Percentiles rank a stretch among this genome's conserved stretches.
phyloP scores from a whole-genome alignment of 2,113 vertebrate species.

The Coregonus clupeaformis region DNA sequence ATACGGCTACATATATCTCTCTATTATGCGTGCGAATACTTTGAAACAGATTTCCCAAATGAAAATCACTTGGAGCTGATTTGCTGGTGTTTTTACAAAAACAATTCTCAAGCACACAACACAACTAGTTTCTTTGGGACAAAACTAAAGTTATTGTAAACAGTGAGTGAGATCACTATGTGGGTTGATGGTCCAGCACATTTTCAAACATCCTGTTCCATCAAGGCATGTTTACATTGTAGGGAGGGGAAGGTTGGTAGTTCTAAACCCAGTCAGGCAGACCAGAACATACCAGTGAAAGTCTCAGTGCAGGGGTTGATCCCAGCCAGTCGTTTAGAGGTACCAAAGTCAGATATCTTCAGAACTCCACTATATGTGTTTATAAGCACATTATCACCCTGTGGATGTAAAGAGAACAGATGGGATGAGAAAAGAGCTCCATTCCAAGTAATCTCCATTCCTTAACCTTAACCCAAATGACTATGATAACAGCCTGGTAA shows the following conservation, averaged over 20 bases:
- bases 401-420: constrained; percentile 34
- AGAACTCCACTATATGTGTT: constrained; percentile 98
- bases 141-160: neutral
- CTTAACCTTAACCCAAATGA: neutral
- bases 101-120: neutral
- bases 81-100: neutral
- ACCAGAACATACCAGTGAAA: constrained; percentile 84
- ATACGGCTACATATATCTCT: no score
- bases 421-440: constrained; percentile 24
- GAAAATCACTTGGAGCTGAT: no score
- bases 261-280: neutral
- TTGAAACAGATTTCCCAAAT: no score
- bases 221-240: neutral
- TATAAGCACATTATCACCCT: constrained; percentile 98
- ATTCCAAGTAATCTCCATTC: no score
- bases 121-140: neutral
- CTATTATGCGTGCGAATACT: no score
- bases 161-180: neutral
- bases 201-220: neutral
- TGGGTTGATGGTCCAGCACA: neutral
- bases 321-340: constrained; percentile 95
- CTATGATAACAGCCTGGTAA: neutral
- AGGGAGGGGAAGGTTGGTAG: neutral
- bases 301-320: constrained; percentile 98
- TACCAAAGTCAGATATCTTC: constrained; percentile 98